phyloP scores from a whole-genome alignment of 2,888 invertebrate genomes.

The Ceraclea dissimilis region DNA sequence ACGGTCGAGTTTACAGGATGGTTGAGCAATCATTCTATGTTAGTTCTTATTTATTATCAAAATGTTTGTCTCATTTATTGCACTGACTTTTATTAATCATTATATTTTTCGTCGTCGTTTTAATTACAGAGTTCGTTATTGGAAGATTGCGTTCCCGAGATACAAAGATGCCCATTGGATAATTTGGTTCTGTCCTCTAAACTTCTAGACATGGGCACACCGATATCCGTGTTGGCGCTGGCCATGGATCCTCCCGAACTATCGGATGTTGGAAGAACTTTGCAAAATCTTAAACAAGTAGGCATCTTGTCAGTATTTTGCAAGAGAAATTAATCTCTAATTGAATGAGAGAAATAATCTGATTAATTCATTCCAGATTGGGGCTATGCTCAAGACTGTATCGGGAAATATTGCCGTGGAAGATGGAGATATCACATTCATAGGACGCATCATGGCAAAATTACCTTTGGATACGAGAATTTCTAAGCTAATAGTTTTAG shows the following conservation, averaged over 20 bases:
- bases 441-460: constrained; percentile 75
- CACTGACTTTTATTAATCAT: too few species aligned
- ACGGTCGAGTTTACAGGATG: constrained; percentile 79
- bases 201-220: constrained; percentile 73
- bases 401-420: constrained; percentile 44
- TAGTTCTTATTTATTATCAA: constrained; percentile 31
- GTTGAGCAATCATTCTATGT: constrained; percentile 60
- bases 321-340: too few species aligned
- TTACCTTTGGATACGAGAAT: constrained; percentile 78
- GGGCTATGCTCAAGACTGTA: constrained; percentile 59
- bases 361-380: constrained; percentile 47
- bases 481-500: constrained; percentile 78
- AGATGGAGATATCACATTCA: constrained; percentile 83
- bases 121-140: constrained; percentile 39
- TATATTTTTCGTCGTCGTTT: too few species aligned
- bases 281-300: constrained; percentile 79
- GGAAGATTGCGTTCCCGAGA: constrained; percentile 62
- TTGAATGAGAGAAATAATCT: background rate
- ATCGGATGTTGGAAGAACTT: constrained; percentile 69
- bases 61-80: too few species aligned
- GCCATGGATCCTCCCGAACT: constrained; percentile 85
- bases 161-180: constrained; percentile 74
- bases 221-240: constrained; percentile 67
- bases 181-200: constrained; percentile 74
- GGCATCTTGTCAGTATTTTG: constrained; percentile 8